Conservation (phyloP, 2,888 invertebrate species). For the Leptopilina myrica region DNA sequence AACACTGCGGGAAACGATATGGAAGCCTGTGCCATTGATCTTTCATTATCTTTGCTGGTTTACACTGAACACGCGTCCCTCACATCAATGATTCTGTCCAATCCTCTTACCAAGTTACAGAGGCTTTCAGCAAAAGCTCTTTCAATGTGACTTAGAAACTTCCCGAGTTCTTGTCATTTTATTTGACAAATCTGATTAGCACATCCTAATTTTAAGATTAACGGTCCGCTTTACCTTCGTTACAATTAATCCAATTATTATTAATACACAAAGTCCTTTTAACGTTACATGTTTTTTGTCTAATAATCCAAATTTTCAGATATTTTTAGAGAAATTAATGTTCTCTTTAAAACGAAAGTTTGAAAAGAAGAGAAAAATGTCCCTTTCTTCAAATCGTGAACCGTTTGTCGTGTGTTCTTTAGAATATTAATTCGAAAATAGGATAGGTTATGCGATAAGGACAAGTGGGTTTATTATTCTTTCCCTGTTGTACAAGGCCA, state of each 20-base stretch:
- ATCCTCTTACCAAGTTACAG: constrained; percentile 35
- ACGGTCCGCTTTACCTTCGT: too few relatives aligned
- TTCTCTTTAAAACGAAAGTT: too few relatives aligned
- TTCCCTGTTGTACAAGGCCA: not conserved
- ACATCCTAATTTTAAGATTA: constrained; percentile 31
- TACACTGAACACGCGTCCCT: constrained; percentile 34
- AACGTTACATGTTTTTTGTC: too few relatives aligned
- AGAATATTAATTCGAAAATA: constrained; percentile 19
- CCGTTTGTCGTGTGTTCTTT: constrained; percentile 18
- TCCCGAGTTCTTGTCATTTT: constrained; percentile 15
- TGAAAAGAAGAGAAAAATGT: too few relatives aligned
- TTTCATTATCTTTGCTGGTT: constrained; percentile 35
- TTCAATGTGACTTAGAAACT: constrained; percentile 33
- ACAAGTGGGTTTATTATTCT: constrained; percentile 24
- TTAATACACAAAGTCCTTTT: not conserved
- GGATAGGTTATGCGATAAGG: constrained; percentile 20
- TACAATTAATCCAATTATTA: constrained; percentile 20
- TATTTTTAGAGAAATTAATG: too few relatives aligned
- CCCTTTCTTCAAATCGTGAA: not conserved
- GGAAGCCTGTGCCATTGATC: constrained; percentile 10
- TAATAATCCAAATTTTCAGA: too few relatives aligned
- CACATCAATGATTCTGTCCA: constrained; percentile 35
- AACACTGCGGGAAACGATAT: not conserved
- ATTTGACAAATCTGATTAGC: constrained; percentile 30
- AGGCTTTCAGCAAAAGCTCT: constrained; percentile 24